A percentile compares a stretch with the other conserved stretches of the same genome.
These are phyloP conservation scores for Enteromius paludinosus DNA, from an alignment of 2,797 vertebrate genomes.

Conservation along the genomic window DNA sequence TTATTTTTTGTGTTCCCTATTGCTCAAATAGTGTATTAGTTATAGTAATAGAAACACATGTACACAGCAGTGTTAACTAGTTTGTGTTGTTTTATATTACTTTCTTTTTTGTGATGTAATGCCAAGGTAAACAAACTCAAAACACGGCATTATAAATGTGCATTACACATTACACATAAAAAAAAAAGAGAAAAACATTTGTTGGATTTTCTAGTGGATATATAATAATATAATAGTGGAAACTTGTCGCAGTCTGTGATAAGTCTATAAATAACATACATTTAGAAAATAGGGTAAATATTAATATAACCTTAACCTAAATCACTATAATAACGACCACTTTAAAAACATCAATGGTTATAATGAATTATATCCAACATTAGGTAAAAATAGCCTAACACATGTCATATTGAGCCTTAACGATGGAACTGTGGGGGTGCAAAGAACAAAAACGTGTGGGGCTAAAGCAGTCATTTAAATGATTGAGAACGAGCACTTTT, in stretches of 20 bases:
- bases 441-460: not conserved
- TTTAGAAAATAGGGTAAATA: not conserved
- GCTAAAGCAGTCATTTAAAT: not conserved
- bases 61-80: not conserved
- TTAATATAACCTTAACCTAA: not conserved
- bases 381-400: not conserved
- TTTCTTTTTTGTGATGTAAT: not conserved
- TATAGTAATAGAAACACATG: too few relatives aligned
- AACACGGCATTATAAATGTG: not conserved
- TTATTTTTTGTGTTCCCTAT: not conserved
- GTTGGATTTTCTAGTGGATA: not conserved
- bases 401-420: not conserved
- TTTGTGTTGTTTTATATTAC: not conserved
- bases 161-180: too few relatives aligned
- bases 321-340: not conserved
- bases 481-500: not conserved
- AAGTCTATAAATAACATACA: not conserved
- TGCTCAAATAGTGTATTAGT: not conserved
- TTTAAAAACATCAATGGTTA: not conserved
- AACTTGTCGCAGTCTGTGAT: not conserved
- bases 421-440: not conserved
- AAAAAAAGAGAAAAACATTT: not conserved
- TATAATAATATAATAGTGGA: not conserved
- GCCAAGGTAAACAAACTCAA: not conserved
- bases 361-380: not conserved